Base-by-base conservation (phyloP, 2,797 vertebrate genomes). In the Natrix natrix region DNA sequence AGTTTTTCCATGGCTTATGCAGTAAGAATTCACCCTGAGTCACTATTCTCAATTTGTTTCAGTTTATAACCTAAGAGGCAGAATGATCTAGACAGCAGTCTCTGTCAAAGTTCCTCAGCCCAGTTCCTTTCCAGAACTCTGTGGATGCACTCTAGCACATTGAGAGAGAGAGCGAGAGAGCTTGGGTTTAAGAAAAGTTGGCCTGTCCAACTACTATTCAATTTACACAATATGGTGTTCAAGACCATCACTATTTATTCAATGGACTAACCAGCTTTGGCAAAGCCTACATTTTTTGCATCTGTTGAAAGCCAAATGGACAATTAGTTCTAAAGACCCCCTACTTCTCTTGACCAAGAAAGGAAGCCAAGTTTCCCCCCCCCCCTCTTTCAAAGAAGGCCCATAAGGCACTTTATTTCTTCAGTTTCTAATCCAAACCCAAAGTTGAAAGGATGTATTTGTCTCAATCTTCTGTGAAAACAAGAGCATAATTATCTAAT, bases 401-500 rank as follows among this genome's bases (percentile, higher is more conserved):
- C 0, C 0, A 48, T 60, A 88, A 0, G 37, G 78, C 10, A 92
- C 22, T 55, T 20, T 4, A 6, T 93, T 16, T 55, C 86, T 94
- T 54, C 52, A 87, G 11, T 83, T 93, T 43, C 0, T 0, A 2
- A 59, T 55, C 20, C 28, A 88, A 61, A 66, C 37, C 74, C 90
- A 94, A 93, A 92, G 8, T 32, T 92, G 28, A 61, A 28, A 0
- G 1, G 16, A 17, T 56, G 88, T 43, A 55, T 92, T 94, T 55
- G 89, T 59, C 89, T 94, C 78, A 54, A 55, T 20, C 43, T 56
- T 93, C 89, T 95, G 86, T 16, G 57, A 3, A 0, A 0, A 32
- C 37, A 93, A 28, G 13, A 43, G 91, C 88, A 66, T 20, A 32
- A 91, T 12, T 78, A 92, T 91, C 89, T 92, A 88, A 91, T 59